These are phyloP conservation scores for Rhynchophorus ferrugineus DNA, from an alignment of 1,140 invertebrate genomes.

Conservation along the genomic window DNA sequence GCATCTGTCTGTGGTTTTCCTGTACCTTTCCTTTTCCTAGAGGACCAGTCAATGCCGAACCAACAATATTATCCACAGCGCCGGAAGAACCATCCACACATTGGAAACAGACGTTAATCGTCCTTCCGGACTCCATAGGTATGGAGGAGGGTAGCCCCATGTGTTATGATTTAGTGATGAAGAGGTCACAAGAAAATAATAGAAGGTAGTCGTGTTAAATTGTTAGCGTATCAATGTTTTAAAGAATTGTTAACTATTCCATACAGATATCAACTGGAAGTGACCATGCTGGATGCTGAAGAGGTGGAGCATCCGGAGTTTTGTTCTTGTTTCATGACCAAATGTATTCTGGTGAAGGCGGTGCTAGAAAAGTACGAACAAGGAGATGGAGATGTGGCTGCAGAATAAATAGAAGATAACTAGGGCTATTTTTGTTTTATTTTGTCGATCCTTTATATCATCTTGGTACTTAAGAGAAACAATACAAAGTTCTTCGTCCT, in stretches of 20 bases:
- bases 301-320: constrained; percentile 66
- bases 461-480: too few relatives aligned
- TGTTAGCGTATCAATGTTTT: too few relatives aligned
- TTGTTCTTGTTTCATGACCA: constrained; percentile 67
- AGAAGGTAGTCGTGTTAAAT: too few relatives aligned
- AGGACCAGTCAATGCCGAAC: constrained; percentile 27
- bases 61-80: constrained; percentile 63
- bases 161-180: constrained; percentile 58
- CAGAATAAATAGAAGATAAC: constrained; percentile 20
- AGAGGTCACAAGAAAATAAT: constrained; percentile 41
- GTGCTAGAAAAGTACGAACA: constrained; percentile 47
- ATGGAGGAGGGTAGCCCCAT: constrained; percentile 55
- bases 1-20: constrained; percentile 59
- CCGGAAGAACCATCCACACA: constrained; percentile 74
- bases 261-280: constrained; percentile 57
- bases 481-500: too few relatives aligned
- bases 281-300: constrained; percentile 62
- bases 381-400: constrained; percentile 14
- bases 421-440: too few relatives aligned
- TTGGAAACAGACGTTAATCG: constrained; percentile 96
- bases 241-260: too few relatives aligned
- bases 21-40: constrained; percentile 44
- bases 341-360: constrained; percentile 63
- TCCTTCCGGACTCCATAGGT: constrained; percentile 47
- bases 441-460: too few relatives aligned